These are phyloP conservation scores for Pantelozetes paolii DNA, from an alignment of 2,888 invertebrate species.

Conservation along the genomic window DNA sequence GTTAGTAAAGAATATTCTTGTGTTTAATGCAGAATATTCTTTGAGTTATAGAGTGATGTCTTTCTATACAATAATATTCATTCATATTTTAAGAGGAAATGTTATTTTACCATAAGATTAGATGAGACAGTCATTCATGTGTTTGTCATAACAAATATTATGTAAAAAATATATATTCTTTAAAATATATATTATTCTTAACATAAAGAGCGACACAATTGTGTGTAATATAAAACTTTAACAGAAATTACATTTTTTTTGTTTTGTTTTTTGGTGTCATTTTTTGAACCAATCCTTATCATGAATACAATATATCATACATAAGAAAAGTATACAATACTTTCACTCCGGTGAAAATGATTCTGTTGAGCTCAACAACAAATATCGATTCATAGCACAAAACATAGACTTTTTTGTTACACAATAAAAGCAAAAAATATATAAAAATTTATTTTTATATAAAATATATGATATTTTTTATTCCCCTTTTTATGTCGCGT, in stretches of 20 bases:
- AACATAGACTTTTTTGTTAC: neutral
- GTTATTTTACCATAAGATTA: neutral
- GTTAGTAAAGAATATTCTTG: too few relatives aligned
- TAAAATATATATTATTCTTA: neutral
- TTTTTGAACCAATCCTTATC: constrained; percentile 9
- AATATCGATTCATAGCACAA: neutral
- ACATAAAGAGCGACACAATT: neutral
- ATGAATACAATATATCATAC: neutral
- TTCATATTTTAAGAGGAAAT: neutral
- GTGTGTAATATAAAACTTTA: constrained; percentile 6
- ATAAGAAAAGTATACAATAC: neutral
- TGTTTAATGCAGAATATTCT: too few relatives aligned
- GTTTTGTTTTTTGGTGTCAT: constrained; percentile 10
- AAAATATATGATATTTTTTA: too few relatives aligned
- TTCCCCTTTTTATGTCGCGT: too few relatives aligned
- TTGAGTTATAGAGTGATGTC: too few relatives aligned
- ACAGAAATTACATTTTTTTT: constrained; percentile 11
- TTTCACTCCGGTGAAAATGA: too few relatives aligned
- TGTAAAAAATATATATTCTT: neutral
- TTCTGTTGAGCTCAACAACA: constrained; percentile 9
- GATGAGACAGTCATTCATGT: neutral
- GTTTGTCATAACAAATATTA: neutral
- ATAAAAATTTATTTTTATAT: too few relatives aligned
- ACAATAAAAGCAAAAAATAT: neutral
- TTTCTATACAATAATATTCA: neutral